Evolutionary conservation across 2,797 vertebrate genomes (phyloP).

Genomic region (Chelonia mydas): DNA sequence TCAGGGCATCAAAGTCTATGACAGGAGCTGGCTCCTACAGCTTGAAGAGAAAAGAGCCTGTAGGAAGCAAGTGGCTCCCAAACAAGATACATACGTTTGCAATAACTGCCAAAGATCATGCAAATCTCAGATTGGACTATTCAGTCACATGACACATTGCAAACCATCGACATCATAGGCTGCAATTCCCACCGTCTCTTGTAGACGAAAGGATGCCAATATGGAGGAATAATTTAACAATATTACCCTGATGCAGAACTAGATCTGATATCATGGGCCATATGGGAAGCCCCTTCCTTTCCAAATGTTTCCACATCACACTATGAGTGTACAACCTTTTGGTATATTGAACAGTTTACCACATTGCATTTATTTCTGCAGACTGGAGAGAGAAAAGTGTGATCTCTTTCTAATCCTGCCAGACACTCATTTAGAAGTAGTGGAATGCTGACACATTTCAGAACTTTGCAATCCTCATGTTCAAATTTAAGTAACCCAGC

Average conservation of each 20-base stretch:
- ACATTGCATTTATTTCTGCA: neutral
- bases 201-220: too few relatives aligned
- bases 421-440: neutral
- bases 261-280: neutral
- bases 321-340: neutral
- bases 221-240: neutral
- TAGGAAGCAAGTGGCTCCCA: too few relatives aligned
- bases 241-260: neutral
- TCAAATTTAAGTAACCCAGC: neutral
- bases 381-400: neutral
- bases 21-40: too few relatives aligned
- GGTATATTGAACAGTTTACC: neutral
- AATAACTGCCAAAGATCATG: too few relatives aligned
- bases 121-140: too few relatives aligned
- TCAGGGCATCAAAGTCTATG: too few relatives aligned
- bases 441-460: neutral
- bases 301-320: neutral
- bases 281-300: neutral
- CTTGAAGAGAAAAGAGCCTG: too few relatives aligned
- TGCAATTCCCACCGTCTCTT: too few relatives aligned
- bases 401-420: neutral
- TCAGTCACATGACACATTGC: too few relatives aligned
- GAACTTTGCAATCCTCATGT: neutral
- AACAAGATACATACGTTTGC: too few relatives aligned
- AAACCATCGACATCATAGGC: too few relatives aligned